Base-by-base conservation (phyloP, 2,888 invertebrate species). In the Sphaerophoria rueppellii region DNA sequence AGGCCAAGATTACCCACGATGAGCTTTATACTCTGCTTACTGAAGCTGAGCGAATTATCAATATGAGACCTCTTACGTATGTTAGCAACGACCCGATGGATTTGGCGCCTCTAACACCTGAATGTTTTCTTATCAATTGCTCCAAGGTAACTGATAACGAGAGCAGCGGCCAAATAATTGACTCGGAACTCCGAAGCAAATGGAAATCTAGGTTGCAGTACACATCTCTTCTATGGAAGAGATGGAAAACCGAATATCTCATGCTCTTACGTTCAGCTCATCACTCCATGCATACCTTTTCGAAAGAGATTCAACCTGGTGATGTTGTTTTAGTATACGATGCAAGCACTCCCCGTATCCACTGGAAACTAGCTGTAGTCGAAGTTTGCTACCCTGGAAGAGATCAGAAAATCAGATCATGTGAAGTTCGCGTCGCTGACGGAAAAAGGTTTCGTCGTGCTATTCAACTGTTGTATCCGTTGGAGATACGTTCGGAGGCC, bases 241-340 rank as follows among this genome's bases (percentile, higher is more conserved):
- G 61, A 35, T 72, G 54, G 61, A 61, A 54, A 12, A 11, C 72
- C 6, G 52, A 52, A 32, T 61, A 72, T 61, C 14, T 72, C 4
- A 12, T 32, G 0, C 54, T 54, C 11, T 11, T 61, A 16, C 72
- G 52, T 16, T 61, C 72, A 4, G 43, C 32, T 7, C 54, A 61
- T 43, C 46, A 43, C 43, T 46, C 54, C 5, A 32, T 16, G 11
- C 32, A 54, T 16, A 37, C 35, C 35, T 14, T 40, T 52, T 67
- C 67, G 5, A 37, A 34, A 46, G 67, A 60, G 35, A 58, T 79
- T 37, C 32, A 50, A 34, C 12, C 35, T 3, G 81, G 77, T 6
- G 80, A 86, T 43, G 63, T 83, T 40, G 80, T 86, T 6, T 40
- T 82, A 35, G 72, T 80, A 7, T 73, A 77, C 14, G 82, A 80